These are phyloP conservation scores for Drosophila anceps DNA, from an alignment of 2,888 invertebrate genomes.

Conservation along the genomic window DNA sequence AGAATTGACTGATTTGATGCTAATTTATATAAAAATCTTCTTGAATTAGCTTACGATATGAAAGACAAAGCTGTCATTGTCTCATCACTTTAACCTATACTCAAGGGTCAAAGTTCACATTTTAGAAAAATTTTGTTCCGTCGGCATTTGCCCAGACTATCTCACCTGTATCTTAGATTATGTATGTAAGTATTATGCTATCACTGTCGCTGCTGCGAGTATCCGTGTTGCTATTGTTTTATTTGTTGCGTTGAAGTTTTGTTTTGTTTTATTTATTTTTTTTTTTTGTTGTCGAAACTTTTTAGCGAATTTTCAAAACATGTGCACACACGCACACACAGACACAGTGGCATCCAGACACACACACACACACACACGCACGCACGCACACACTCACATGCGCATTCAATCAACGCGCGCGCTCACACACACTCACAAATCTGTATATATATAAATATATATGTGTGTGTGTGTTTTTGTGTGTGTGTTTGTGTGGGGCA, in stretches of 20 bases:
- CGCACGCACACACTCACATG: constrained; percentile 8
- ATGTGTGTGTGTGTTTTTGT: constrained; percentile 4
- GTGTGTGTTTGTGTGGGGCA: constrained; percentile 18
- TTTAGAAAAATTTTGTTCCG: constrained; percentile 29
- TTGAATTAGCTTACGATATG: too few species aligned
- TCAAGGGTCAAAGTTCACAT: background rate
- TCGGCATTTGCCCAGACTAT: constrained; percentile 35
- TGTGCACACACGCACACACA: constrained; percentile 14
- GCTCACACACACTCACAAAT: background rate
- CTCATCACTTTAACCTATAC: background rate
- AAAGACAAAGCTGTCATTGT: background rate
- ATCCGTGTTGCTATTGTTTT: constrained; percentile 53
- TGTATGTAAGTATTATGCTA: constrained; percentile 30
- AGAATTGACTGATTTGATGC: background rate
- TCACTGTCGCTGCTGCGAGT: constrained; percentile 39
- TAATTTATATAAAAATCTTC: too few species aligned
- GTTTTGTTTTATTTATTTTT: constrained; percentile 16
- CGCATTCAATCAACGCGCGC: constrained; percentile 11
- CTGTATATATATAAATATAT: background rate
- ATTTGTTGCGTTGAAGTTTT: constrained; percentile 20
- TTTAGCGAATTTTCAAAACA: constrained; percentile 34
- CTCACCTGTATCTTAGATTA: constrained; percentile 57
- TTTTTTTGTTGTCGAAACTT: constrained; percentile 22
- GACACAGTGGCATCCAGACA: too few species aligned
- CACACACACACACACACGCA: constrained; percentile 8